Base-by-base conservation (phyloP, 2,797 vertebrate genomes). In the Brachyalestes nurse region DNA sequence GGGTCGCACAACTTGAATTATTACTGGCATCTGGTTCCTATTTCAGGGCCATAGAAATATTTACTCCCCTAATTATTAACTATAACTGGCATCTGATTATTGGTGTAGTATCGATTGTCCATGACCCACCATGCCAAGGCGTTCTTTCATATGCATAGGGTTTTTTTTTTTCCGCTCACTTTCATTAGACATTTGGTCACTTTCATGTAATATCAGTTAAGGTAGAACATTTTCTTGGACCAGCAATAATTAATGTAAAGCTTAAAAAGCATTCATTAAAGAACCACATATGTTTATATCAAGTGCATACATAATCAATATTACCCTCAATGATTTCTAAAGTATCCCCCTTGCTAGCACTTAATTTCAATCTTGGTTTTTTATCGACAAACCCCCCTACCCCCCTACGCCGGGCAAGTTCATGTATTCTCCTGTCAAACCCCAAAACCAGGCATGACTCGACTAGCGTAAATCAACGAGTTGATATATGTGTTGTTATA, bases 1-100 rank as follows among this genome's bases (percentile, higher is more conserved):
- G 40, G 62, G 76, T 78, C 1, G 0, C 23, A 78, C 53, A 47
- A 45, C 6, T 0, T 86, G 83, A 82, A 84, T 1, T 89, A 89
- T 88, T 88, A 49, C 86, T 88, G 75, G 83, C 86, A 88, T 85
- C 67, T 89, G 84, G 80, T 80, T 86, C 77, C 78, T 81, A 76
- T 25, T 83, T 87, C 77, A 86, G 57, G 87, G 7, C 17, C 82
- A 82, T 81, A 49, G 2, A 8, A 55, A 6, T 42, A 4, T 16
- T 17, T 4, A 58, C 0, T 4, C 17, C 77, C 73, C 13, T 28
- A 0, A 0, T 1, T 4, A 3, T 42, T 10, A n/a, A 57, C 9
- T 65, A 47, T 58, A 23, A 0, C 57, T 71, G n/a, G 2, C 88
- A 85, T 86, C 4, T 69, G 65, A 62, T 82, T 84, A 83, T 61